Evolutionary conservation across 2,888 invertebrate species (phyloP), one percentile per base, ranked within the genome.

Genomic region (Xestia c-nigrum): DNA sequence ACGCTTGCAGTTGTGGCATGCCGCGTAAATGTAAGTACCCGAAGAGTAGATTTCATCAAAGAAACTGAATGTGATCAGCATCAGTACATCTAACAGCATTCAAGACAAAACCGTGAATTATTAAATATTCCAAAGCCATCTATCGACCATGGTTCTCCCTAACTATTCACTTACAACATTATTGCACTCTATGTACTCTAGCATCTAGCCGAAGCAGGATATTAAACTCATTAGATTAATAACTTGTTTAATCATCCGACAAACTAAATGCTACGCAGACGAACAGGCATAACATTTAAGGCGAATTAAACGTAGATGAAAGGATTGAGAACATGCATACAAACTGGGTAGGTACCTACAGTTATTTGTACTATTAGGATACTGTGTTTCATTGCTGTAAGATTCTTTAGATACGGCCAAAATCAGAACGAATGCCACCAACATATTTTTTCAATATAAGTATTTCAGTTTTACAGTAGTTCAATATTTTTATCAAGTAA

Each of bases 161-260:
- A 47, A 5, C 10, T 16, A 19, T 24, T 46, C 55, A 47, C 24
- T 57, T 6, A 47, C 3, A 6, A 46, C 40, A 21, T 65, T 52
- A 67, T 59, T 52, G 46, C 16, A 46, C 16, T 21, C 14, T 9
- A 10, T 9, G 19, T 31, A 61, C 31, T 38, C 61, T 38, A 61
- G 24, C 19, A 61, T 24, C 43, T 38, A 74, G n/a, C 57, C 14
- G 64, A 1, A 38, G 21, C 83, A 75, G 82, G 85, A 83, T 75
- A 83, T 85, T 85, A 70, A 81, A 81, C 19, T 38, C 50, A 59
- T 85, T 81, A 85, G 9, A 81, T 52, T 63, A 75, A 81, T 85
- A 24, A 7, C 31, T 63, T 40, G 38, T 52, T 59, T 31, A 83
- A 81, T 72, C 19, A 52, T 24, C 69, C 50, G 24, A 31, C 46